A percentile compares a stretch with the other conserved stretches of the same genome.
Conservation (phyloP, 2,797 vertebrate species). For the Benthosema pterotum region DNA sequence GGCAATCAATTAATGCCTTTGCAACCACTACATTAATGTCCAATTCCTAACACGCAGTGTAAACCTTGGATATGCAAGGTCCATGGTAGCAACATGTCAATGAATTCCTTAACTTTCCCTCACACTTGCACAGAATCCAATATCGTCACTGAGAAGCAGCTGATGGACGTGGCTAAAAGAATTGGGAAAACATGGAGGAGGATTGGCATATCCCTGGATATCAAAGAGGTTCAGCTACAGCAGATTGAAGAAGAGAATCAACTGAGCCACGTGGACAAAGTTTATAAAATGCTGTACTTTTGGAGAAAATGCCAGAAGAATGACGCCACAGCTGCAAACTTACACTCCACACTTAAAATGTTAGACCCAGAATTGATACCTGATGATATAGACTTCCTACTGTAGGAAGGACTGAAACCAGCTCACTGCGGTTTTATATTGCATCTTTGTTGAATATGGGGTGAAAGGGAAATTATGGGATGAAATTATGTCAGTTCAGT, state of each 20-base stretch:
- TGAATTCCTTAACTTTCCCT: no score
- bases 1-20: no score
- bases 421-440: no score
- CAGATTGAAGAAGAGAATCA: constrained; percentile 75
- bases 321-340: constrained; percentile 63
- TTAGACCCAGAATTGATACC: constrained; percentile 45
- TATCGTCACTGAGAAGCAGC: constrained; percentile 74
- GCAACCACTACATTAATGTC: no score
- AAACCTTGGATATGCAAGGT: no score
- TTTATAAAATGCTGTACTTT: constrained; percentile 73
- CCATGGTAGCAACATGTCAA: no score
- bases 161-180: constrained; percentile 71
- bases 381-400: constrained; percentile 66
- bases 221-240: constrained; percentile 69
- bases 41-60: no score
- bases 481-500: no score
- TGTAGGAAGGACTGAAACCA: constrained; percentile 41
- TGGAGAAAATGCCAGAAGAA: constrained; percentile 62
- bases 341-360: constrained; percentile 72
- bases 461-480: no score
- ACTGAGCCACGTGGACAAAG: constrained; percentile 54
- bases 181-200: constrained; percentile 73
- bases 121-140: constrained; percentile 28
- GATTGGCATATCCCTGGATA: constrained; percentile 69
- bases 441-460: no score